These are phyloP conservation scores for Mungos mungo DNA, from an alignment of 2,113 vertebrate species.

Conservation along the genomic window DNA sequence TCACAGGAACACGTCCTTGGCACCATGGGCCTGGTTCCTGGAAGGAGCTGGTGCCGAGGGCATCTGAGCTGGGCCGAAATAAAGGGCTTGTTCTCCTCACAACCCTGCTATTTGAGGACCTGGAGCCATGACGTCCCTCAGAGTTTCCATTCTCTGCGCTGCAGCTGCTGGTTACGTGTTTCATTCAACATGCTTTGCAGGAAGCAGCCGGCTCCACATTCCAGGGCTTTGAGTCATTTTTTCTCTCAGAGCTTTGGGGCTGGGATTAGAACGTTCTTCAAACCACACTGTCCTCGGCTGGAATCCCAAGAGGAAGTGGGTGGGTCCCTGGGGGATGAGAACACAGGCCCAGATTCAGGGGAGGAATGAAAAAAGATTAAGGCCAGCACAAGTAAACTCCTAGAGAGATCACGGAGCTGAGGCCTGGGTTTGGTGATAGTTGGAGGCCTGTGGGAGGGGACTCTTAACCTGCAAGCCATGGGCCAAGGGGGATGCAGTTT, in stretches of 20 bases:
- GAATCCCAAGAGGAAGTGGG: constrained; percentile 77
- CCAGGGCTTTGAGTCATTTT: constrained; percentile 73
- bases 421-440: background rate
- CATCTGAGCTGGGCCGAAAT: constrained; percentile 31
- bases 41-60: constrained; percentile 27
- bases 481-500: background rate
- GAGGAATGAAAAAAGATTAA: constrained; percentile 29
- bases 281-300: constrained; percentile 67
- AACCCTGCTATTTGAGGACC: constrained; percentile 56
- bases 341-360: constrained; percentile 52
- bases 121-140: constrained; percentile 60
- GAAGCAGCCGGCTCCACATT: constrained; percentile 78
- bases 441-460: background rate
- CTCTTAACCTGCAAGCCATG: background rate
- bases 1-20: constrained; percentile 46
- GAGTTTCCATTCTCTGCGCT: constrained; percentile 72
- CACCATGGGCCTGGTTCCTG: constrained; percentile 37
- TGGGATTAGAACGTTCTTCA: constrained; percentile 67
- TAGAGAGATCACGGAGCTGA: background rate
- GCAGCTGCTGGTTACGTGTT: constrained; percentile 78
- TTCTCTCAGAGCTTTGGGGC: constrained; percentile 61
- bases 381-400: background rate
- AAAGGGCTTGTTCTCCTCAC: constrained; percentile 73
- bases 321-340: constrained; percentile 51
- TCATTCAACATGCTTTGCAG: constrained; percentile 77